phyloP scores from a whole-genome alignment of 2,113 vertebrate genomes.

The Chamaetylas fuelleborni region DNA sequence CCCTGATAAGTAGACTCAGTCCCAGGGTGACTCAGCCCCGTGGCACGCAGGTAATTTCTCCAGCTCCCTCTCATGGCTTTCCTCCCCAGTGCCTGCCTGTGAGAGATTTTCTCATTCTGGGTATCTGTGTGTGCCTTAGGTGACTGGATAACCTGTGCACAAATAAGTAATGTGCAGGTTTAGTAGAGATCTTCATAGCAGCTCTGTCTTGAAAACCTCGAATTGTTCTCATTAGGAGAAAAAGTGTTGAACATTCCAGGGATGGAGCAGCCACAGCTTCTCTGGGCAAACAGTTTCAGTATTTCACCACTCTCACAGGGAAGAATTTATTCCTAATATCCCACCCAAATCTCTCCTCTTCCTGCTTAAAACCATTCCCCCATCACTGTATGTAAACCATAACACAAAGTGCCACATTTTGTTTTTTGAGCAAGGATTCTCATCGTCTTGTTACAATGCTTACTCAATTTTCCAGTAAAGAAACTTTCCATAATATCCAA shows the following conservation, averaged over 20 bases:
- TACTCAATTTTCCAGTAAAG: neutral
- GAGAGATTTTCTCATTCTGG: neutral
- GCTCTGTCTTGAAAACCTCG: neutral
- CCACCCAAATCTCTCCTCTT: neutral
- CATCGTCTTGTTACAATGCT: neutral
- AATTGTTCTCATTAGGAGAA: neutral
- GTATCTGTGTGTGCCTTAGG: neutral
- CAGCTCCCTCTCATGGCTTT: slow-evolving; percentile 25
- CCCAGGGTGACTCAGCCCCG: slow-evolving; percentile 24
- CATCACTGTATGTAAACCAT: neutral
- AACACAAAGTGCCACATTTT: neutral
- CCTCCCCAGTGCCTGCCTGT: neutral
- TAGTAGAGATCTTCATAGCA: neutral
- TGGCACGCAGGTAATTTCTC: slow-evolving; percentile 45
- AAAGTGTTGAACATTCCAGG: neutral
- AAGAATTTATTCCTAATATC: neutral
- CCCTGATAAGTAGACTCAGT: slow-evolving; percentile 11
- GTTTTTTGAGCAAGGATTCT: neutral
- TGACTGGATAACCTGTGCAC: neutral
- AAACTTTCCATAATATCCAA: neutral
- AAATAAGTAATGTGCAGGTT: neutral
- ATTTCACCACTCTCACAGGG: neutral
- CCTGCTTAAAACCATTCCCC: neutral
- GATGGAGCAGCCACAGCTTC: too few species aligned
- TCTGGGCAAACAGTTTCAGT: neutral